phyloP scores from a whole-genome alignment of 2,113 vertebrate genomes.

The Syrrhaptes paradoxus region DNA sequence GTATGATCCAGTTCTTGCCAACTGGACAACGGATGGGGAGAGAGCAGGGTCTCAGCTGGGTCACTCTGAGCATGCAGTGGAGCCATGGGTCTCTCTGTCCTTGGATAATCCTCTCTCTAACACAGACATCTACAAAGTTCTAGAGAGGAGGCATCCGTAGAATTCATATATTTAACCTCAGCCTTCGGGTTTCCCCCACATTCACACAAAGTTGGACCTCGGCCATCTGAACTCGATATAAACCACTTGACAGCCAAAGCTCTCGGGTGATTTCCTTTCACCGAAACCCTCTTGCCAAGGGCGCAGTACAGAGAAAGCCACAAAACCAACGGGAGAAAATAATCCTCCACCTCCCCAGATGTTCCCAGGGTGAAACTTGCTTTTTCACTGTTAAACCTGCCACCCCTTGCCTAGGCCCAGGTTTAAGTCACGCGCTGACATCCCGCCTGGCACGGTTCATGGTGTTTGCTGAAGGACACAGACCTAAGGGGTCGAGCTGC shows the following conservation, averaged over 20 bases:
- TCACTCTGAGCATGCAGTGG: not conserved
- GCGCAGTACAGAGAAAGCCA: not conserved
- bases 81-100: not conserved
- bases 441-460: not conserved
- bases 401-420: not conserved
- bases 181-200: not conserved
- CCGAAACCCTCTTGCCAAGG: not conserved
- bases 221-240: not conserved
- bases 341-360: not conserved
- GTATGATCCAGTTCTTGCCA: not conserved
- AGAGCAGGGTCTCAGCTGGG: not conserved
- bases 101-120: not conserved
- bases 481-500: not conserved
- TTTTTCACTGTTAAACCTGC: not conserved
- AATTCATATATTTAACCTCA: not conserved
- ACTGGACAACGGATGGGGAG: not conserved
- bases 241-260: not conserved
- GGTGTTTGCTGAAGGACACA: not conserved
- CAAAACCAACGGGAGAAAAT: slow-evolving; percentile 26
- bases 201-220: not conserved
- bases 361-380: not conserved
- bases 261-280: not conserved
- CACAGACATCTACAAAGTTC: not conserved
- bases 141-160: not conserved
- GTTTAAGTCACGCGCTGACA: not conserved